Conservation (phyloP, 2,797 vertebrate genomes). For the Hoplostethus atlanticus region DNA sequence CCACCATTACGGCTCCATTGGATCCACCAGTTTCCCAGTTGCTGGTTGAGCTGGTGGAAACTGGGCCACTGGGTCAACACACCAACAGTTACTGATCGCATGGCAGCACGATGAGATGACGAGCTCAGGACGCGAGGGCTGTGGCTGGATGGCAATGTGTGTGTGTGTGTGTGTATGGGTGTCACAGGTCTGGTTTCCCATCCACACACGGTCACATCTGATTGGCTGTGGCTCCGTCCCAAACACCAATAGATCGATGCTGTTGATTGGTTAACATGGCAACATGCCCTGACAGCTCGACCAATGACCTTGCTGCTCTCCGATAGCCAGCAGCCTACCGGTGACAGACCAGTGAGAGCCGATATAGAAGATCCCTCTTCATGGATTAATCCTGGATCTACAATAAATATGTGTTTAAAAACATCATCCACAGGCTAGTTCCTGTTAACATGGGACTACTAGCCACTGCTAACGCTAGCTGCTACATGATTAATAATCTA, state of each 20-base stretch:
- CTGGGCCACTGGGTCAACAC: constrained; percentile 49
- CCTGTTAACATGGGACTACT: too few species aligned
- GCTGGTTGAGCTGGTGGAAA: constrained; percentile 45
- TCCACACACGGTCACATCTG: background rate
- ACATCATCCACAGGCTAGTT: too few species aligned
- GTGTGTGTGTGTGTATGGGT: constrained; percentile 34
- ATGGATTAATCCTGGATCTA: too few species aligned
- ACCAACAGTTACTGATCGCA: too few species aligned
- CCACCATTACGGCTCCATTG: background rate
- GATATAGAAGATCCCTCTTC: too few species aligned
- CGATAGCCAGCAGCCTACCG: constrained; percentile 16
- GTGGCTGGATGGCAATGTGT: too few species aligned
- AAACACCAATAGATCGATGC: constrained; percentile 53
- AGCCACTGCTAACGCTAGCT: too few species aligned
- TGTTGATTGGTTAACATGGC: constrained; percentile 56
- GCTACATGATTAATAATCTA: too few species aligned
- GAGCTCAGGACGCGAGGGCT: too few species aligned
- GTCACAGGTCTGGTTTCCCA: constrained; percentile 9
- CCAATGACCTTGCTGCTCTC: constrained; percentile 60
- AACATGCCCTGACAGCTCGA: constrained; percentile 32
- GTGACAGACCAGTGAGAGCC: too few species aligned
- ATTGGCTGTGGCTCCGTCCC: constrained; percentile 26
- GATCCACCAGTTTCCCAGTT: constrained; percentile 21
- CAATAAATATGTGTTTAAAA: too few species aligned
- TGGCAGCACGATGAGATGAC: too few species aligned